Evolutionary conservation across 1,140 invertebrate genomes (phyloP).

Genomic region (Hermetia illucens): DNA sequence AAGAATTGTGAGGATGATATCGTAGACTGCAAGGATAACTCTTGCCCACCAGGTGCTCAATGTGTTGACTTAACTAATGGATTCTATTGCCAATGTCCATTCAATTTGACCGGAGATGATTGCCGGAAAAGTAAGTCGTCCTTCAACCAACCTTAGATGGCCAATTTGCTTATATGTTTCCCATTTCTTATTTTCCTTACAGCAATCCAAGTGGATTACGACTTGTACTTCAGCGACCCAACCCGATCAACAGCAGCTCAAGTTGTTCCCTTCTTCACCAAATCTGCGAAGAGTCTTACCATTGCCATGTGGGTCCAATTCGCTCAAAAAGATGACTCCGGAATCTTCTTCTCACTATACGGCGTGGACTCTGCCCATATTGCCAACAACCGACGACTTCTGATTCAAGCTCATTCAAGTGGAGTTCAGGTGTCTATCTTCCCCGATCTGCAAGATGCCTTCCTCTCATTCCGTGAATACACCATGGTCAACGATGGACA

Average conservation of each 20-base stretch:
- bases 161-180: slow-evolving; percentile 2
- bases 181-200: slow-evolving; percentile 23
- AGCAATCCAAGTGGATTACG: slow-evolving; percentile 92
- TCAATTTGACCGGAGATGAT: slow-evolving; percentile 90
- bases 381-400: slow-evolving; percentile 56
- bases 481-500: slow-evolving; percentile 90
- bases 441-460: slow-evolving; percentile 76
- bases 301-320: slow-evolving; percentile 95
- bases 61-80: slow-evolving; percentile 86
- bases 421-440: slow-evolving; percentile 82
- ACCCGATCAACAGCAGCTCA: slow-evolving; percentile 75
- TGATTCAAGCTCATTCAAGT: slow-evolving; percentile 80
- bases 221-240: slow-evolving; percentile 86
- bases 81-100: slow-evolving; percentile 92
- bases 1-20: slow-evolving; percentile 88
- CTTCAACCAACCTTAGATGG: not conserved
- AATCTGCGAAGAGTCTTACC: slow-evolving; percentile 61
- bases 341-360: slow-evolving; percentile 89
- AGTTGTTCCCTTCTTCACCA: slow-evolving; percentile 76
- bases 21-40: slow-evolving; percentile 82
- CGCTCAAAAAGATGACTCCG: slow-evolving; percentile 72
- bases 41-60: slow-evolving; percentile 83
- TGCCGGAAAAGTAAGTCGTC: slow-evolving; percentile 76
- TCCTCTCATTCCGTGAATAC: slow-evolving; percentile 77
- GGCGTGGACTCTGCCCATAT: slow-evolving; percentile 69